These are phyloP conservation scores for Anabas testudineus DNA, from an alignment of 2,797 vertebrate species.

Conservation along the genomic window DNA sequence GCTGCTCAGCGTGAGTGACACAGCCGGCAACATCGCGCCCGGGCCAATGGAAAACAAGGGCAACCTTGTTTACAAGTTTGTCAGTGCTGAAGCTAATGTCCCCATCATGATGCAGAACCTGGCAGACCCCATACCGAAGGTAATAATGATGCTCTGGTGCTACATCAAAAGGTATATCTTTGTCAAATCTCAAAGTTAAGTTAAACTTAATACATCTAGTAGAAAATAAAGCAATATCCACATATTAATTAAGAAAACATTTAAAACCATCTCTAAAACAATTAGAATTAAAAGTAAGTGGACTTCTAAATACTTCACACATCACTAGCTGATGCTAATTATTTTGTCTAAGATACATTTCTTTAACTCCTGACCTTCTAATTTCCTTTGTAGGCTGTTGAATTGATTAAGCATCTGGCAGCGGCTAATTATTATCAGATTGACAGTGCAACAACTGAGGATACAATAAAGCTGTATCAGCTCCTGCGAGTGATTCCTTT, in stretches of 20 bases:
- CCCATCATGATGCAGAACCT: constrained; percentile 83
- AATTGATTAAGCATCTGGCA: constrained; percentile 84
- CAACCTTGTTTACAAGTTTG: constrained; percentile 79
- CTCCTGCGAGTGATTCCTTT: constrained; percentile 76
- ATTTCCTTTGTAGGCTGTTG: constrained; percentile 77
- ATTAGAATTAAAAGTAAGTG: background rate
- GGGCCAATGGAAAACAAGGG: constrained; percentile 77
- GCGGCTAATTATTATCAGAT: constrained; percentile 80
- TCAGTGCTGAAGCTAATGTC: constrained; percentile 63
- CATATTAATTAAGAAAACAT: background rate
- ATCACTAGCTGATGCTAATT: too few species aligned
- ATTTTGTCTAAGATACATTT: background rate
- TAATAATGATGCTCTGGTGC: constrained; percentile 49
- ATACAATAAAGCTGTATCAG: constrained; percentile 84
- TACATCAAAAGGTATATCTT: background rate
- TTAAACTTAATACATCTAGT: background rate
- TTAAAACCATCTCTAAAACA: background rate
- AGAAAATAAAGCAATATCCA: background rate
- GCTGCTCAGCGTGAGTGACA: constrained; percentile 78
- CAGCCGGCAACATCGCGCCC: background rate
- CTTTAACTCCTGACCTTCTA: background rate
- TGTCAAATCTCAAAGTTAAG: background rate
- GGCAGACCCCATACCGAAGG: constrained; percentile 80
- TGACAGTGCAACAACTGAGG: constrained; percentile 78
- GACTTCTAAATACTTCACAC: too few species aligned